Conservation (phyloP, 1,140 invertebrate species). For the Caenorhabditis remanei region DNA sequence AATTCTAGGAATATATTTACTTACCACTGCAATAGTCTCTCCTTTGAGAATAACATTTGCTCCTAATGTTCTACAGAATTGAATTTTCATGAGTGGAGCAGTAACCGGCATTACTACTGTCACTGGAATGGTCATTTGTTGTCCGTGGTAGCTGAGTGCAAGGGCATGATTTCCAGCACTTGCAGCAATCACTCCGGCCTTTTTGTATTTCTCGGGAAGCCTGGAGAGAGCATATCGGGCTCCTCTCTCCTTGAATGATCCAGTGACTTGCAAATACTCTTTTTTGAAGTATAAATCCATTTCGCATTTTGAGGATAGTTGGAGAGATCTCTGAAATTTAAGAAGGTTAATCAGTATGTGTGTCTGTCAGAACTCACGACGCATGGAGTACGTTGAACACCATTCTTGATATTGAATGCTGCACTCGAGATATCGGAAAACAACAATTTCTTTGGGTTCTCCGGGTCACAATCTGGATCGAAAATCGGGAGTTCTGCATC, state of each 20-base stretch:
- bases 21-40: constrained; percentile 85
- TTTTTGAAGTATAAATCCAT: constrained; percentile 93
- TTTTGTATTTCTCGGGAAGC: constrained; percentile 83
- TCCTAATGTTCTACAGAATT: constrained; percentile 86
- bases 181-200: constrained; percentile 88
- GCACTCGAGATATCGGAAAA: constrained; percentile 92
- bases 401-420: constrained; percentile 88
- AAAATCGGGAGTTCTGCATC: constrained; percentile 69
- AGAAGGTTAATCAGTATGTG: not conserved
- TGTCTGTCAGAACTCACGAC: constrained; percentile 81
- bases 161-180: constrained; percentile 92
- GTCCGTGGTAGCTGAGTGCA: constrained; percentile 89
- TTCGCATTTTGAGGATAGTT: constrained; percentile 84
- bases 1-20: not conserved
- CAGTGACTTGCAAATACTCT: constrained; percentile 91
- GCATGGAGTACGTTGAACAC: constrained; percentile 87
- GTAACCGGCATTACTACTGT: constrained; percentile 93
- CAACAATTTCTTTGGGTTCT: constrained; percentile 84
- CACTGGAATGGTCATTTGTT: constrained; percentile 85
- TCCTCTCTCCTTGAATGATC: constrained; percentile 93
- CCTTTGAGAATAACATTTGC: constrained; percentile 89
- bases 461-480: constrained; percentile 86
- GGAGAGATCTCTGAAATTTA: constrained; percentile 70
- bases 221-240: constrained; percentile 87
- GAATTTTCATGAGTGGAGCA: constrained; percentile 93